Conservation (phyloP, 2,797 vertebrate species). For the Rhincodon typus region DNA sequence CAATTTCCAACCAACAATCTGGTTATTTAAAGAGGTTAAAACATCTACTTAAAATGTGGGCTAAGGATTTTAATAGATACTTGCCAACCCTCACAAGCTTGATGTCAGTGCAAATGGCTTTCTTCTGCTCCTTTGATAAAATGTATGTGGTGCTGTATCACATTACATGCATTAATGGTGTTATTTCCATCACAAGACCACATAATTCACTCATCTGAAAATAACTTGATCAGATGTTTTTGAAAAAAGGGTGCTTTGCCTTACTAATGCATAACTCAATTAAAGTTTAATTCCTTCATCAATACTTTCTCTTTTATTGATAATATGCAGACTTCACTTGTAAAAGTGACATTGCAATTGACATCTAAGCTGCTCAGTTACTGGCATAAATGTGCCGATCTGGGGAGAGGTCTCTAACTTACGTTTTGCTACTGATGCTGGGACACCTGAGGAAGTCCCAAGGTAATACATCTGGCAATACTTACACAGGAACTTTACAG, state of each 20-base stretch:
- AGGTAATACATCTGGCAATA: too few relatives aligned
- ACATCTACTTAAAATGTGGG: not conserved
- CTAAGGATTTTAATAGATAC: not conserved
- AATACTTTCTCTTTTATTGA: not conserved
- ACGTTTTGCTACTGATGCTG: too few relatives aligned
- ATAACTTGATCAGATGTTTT: not conserved
- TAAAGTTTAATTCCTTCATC: not conserved
- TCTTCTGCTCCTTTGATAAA: not conserved
- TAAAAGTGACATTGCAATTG: not conserved
- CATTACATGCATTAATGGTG: not conserved
- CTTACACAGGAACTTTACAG: too few relatives aligned
- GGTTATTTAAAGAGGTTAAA: not conserved
- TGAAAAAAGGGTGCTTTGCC: not conserved
- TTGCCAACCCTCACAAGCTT: not conserved
- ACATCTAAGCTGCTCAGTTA: not conserved
- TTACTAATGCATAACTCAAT: not conserved
- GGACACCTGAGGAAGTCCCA: too few relatives aligned
- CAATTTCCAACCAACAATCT: not conserved
- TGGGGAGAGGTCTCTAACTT: too few relatives aligned
- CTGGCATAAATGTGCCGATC: too few relatives aligned
- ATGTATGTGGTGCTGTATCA: not conserved
- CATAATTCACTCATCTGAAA: not conserved
- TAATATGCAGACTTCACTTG: not conserved
- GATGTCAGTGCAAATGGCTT: not conserved
- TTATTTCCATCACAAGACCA: not conserved